A percentile compares a stretch with the other conserved stretches of the same genome.
Conservation (phyloP, 1,140 invertebrate species). For the Delia radicum region DNA sequence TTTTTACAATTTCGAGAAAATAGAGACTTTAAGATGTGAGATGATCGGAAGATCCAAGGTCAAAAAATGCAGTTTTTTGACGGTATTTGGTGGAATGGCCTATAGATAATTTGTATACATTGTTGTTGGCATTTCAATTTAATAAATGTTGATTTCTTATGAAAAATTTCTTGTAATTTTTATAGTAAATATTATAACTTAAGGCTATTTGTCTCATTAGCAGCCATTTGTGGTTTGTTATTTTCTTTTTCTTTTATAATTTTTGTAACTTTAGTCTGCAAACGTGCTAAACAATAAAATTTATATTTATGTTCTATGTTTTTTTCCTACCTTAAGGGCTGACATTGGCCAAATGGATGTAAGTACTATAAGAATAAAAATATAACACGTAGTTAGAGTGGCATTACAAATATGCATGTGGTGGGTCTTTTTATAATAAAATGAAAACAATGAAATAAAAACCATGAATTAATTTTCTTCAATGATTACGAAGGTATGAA, state of each 20-base stretch:
- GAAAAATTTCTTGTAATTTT: slow-evolving; percentile 6
- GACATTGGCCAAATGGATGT: not conserved
- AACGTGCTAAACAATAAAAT: not conserved
- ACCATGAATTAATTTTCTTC: slow-evolving; percentile 12
- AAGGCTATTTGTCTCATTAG: slow-evolving; percentile 8
- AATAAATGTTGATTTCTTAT: no score
- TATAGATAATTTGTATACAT: no score
- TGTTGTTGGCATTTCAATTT: no score
- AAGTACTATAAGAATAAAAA: not conserved
- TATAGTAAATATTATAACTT: not conserved
- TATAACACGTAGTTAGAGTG: not conserved
- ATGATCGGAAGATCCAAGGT: no score
- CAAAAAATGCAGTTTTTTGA: no score
- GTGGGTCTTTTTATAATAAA: not conserved
- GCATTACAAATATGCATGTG: not conserved
- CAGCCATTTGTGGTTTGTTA: slow-evolving; percentile 10
- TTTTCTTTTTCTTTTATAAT: not conserved
- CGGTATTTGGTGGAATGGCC: no score
- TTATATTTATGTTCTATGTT: not conserved
- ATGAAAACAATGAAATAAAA: not conserved
- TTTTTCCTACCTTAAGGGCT: not conserved
- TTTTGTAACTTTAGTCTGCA: not conserved
- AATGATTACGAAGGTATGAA: not conserved
- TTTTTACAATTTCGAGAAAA: no score
- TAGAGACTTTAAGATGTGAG: no score